Base-by-base conservation (phyloP, 2,888 invertebrate species). In the Tachina lurida region DNA sequence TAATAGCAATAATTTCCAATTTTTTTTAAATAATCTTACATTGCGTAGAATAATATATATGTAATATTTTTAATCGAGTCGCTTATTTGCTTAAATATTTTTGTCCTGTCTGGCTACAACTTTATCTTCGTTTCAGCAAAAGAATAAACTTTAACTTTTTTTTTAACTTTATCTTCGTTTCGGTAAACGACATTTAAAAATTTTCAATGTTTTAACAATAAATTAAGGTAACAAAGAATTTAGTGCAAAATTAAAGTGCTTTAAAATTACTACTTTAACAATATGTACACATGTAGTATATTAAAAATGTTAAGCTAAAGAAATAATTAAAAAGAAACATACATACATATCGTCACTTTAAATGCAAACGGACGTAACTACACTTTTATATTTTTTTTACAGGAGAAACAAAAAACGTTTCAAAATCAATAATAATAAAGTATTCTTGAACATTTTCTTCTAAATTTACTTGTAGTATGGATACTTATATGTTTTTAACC, bases 241-340 rank as follows among this genome's bases (percentile, higher is more conserved):
- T 19, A 47, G 74, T 79, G 79, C 58, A 52, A 75, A 84, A 47
- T 63, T 56, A 70, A 82, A 58, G 52, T 79, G 49, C 56, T 70
- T 68, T 31, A 19, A 43, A 68, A 47, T 67, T 31, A 12, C 58
- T 45, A 63, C 19, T 12, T 39, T 31, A 56, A 71, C 31, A 67
- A 17, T 70, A 49, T 58, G 2, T 19, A 13, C 31, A 31, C 7
- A 31, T 0, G 31, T 7, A 31, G 31, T 7, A 31, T 31, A 7
- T 31, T 31, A 17, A 39, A 13, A 58, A 77, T 77, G 58, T 58
- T 73, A 60, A 22, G 68, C 60, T 49, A 52, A 68, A 67, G 15
- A 41, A 19, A 47, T 58, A 41, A 60, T 67, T 10, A 13, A 58
- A 10, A 54, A 49, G n/a, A 47, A 60, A 31, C 4, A 31, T 31